phyloP scores from a whole-genome alignment of 2,113 vertebrate species.

The Gallinago media region DNA sequence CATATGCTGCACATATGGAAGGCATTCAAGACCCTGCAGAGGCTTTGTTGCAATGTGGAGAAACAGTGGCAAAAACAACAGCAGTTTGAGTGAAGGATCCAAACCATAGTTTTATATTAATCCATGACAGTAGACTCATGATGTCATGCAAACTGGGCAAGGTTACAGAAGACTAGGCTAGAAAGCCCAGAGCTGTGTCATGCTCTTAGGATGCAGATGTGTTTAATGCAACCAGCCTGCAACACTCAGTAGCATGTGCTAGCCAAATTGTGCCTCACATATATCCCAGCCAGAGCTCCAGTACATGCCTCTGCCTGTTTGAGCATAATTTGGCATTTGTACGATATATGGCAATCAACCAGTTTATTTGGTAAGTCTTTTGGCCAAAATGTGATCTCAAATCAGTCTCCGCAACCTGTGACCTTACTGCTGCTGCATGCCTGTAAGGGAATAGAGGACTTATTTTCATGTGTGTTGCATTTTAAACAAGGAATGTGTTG shows the following conservation, averaged over 20 bases:
- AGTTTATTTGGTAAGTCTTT: not conserved
- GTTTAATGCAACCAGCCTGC: conserved; percentile 53
- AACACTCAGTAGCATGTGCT: conserved; percentile 13
- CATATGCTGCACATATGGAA: not conserved
- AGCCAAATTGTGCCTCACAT: conserved; percentile 23
- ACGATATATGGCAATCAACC: not conserved
- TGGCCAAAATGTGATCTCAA: not conserved
- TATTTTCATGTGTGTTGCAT: not conserved
- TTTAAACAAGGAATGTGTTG: conserved; percentile 36
- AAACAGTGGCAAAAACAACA: conserved; percentile 15
- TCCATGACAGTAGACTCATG: not conserved
- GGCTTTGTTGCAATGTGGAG: not conserved
- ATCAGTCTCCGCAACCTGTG: not conserved
- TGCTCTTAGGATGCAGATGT: conserved; percentile 48
- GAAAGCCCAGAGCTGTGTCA: conserved; percentile 50
- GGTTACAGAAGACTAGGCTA: not conserved
- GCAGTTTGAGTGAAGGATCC: not conserved
- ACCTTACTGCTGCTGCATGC: not conserved
- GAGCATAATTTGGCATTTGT: not conserved
- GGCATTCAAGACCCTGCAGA: not conserved
- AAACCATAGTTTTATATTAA: not conserved
- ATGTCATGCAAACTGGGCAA: conserved; percentile 60
- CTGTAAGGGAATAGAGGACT: not conserved
- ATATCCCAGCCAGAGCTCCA: not conserved
- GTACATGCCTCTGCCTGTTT: not conserved